Evolutionary conservation across 2,113 vertebrate species (phyloP).

Genomic region (Lophotis ruficrista): DNA sequence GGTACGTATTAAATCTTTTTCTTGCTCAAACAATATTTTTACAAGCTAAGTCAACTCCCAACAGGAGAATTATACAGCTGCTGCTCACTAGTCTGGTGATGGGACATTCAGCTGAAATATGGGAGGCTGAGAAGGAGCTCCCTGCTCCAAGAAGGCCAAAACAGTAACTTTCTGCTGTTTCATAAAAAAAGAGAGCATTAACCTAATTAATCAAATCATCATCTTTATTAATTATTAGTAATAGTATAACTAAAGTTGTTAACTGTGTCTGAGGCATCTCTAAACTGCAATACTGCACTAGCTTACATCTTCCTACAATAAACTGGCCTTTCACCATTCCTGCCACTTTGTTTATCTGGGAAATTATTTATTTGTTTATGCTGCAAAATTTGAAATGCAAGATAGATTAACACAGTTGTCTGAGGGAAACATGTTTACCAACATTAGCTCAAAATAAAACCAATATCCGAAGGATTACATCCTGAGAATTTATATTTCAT

Average conservation of each 20-base stretch:
- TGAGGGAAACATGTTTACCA: background rate
- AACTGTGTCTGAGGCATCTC: background rate
- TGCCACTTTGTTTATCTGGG: background rate
- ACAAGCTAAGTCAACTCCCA: background rate
- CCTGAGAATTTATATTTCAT: background rate
- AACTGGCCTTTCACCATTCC: background rate
- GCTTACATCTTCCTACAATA: background rate
- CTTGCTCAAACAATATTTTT: background rate
- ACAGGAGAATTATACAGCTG: background rate
- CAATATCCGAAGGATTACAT: background rate
- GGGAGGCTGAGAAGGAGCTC: background rate
- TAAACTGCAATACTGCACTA: background rate
- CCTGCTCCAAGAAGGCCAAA: background rate
- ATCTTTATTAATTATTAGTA: background rate
- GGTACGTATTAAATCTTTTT: background rate
- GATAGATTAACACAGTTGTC: background rate
- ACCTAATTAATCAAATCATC: background rate
- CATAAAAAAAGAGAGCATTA: background rate
- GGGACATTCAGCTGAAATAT: background rate
- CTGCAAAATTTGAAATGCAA: background rate
- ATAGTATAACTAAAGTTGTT: background rate
- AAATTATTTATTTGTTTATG: background rate
- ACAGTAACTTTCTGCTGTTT: background rate
- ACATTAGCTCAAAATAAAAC: background rate
- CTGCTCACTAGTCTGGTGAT: background rate